A percentile compares a stretch with the other conserved stretches of the same genome.
These are phyloP conservation scores for Hemitrygon akajei DNA, from an alignment of 2,797 vertebrate genomes.

Conservation along the genomic window DNA sequence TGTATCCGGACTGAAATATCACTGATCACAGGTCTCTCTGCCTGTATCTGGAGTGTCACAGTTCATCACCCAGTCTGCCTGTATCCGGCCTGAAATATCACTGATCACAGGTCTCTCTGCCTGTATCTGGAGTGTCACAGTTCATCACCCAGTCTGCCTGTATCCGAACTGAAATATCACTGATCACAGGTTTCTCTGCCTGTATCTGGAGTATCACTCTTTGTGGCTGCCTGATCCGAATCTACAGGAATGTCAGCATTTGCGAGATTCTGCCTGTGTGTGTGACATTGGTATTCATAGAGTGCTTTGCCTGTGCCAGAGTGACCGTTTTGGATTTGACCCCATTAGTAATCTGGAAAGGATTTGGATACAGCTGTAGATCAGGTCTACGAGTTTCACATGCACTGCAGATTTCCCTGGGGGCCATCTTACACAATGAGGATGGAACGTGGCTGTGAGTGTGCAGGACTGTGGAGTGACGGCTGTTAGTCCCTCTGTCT, in stretches of 20 bases:
- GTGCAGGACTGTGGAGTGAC: not conserved
- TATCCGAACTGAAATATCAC: too few species aligned
- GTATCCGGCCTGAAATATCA: too few species aligned
- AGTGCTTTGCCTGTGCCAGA: not conserved
- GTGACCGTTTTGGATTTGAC: not conserved
- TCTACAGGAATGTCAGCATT: too few species aligned
- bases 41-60: not conserved
- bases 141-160: too few species aligned
- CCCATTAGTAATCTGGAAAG: rapidly evolving
- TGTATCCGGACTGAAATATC: too few species aligned
- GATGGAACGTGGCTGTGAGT: too few species aligned
- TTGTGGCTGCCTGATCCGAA: too few species aligned
- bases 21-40: too few species aligned
- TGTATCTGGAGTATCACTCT: not conserved
- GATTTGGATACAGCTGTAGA: not conserved
- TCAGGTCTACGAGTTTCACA: not conserved
- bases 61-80: too few species aligned
- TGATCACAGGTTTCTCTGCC: too few species aligned
- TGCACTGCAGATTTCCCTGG: not conserved
- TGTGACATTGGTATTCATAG: too few species aligned
- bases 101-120: too few species aligned
- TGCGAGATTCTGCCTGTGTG: not conserved
- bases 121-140: not conserved
- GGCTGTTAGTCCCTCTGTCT: not conserved
- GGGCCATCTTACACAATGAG: not conserved